Evolutionary conservation across 2,888 invertebrate genomes (phyloP).

Genomic region (Odontocolon sp.): DNA sequence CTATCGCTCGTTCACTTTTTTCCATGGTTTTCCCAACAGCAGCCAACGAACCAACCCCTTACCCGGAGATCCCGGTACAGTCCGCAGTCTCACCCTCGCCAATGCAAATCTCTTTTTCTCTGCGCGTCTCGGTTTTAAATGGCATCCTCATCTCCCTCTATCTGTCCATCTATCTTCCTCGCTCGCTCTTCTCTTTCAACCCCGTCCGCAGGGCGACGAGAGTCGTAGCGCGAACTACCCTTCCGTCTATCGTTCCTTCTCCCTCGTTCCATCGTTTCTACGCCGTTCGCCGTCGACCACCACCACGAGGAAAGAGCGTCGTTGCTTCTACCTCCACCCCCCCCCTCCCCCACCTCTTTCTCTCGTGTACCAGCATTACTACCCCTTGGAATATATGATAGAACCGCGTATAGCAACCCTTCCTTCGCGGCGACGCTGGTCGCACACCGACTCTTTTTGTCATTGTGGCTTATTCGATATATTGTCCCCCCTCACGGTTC

Average conservation of each 20-base stretch:
- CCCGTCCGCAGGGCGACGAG: constrained; percentile 56
- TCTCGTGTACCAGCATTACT: constrained; percentile 32
- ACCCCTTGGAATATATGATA: constrained; percentile 40
- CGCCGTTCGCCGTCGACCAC: constrained; percentile 59
- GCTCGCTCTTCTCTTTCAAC: constrained; percentile 50
- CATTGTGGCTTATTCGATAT: constrained; percentile 80
- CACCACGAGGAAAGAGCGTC: constrained; percentile 55
- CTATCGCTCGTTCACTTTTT: constrained; percentile 63
- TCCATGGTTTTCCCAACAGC: constrained; percentile 37
- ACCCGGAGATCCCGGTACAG: constrained; percentile 55
- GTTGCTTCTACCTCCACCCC: constrained; percentile 64
- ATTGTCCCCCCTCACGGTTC: constrained; percentile 69
- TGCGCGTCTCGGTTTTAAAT: constrained; percentile 76
- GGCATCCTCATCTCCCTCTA: constrained; percentile 69
- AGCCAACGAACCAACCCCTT: constrained; percentile 50
- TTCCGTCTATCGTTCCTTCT: constrained; percentile 52
- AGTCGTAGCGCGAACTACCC: constrained; percentile 43
- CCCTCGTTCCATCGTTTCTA: constrained; percentile 46
- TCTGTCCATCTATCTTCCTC: constrained; percentile 62
- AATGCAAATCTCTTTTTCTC: constrained; percentile 75
- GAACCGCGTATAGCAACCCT: constrained; percentile 61
- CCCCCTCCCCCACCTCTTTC: constrained; percentile 62
- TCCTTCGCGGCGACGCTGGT: constrained; percentile 70
- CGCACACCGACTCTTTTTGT: constrained; percentile 77
- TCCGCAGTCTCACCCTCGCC: constrained; percentile 54